A percentile compares a stretch with the other conserved stretches of the same genome.
Evolutionary conservation across 2,113 vertebrate species (phyloP).

Genomic region (Neomonachus schauinslandi): DNA sequence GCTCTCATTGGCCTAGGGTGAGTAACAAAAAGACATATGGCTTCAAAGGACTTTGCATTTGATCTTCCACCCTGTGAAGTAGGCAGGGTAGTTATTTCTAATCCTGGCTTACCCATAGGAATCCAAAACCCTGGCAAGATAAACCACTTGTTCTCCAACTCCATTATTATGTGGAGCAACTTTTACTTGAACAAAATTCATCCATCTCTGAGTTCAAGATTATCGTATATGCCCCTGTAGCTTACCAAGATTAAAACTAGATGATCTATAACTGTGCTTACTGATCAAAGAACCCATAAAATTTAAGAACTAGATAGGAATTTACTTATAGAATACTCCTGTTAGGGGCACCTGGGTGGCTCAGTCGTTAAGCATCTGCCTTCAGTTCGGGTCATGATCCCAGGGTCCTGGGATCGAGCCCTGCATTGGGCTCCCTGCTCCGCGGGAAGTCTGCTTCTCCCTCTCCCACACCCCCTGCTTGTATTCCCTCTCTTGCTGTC

Average conservation of each 20-base stretch:
- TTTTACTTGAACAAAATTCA: not conserved
- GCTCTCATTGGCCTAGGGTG: not conserved
- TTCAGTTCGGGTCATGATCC: too few species aligned
- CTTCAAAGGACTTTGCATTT: not conserved
- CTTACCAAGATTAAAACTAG: not conserved
- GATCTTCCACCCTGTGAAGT: not conserved
- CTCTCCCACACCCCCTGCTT: too few species aligned
- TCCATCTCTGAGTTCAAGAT: not conserved
- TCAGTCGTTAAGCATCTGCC: too few species aligned
- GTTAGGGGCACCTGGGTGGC: not conserved
- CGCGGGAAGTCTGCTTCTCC: too few species aligned
- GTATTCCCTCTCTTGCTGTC: too few species aligned
- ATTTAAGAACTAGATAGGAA: not conserved
- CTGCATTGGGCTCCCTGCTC: too few species aligned
- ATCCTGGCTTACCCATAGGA: not conserved
- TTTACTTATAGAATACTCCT: slow-evolving; percentile 9
- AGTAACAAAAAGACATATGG: not conserved
- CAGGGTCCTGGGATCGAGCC: too few species aligned
- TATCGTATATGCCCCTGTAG: not conserved
- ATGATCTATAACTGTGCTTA: not conserved
- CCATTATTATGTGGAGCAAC: not conserved
- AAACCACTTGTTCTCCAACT: not conserved
- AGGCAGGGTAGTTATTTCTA: not conserved
- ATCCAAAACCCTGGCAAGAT: not conserved
- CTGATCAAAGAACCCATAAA: not conserved